Evolutionary conservation across 2,113 vertebrate species (phyloP).

Genomic region (Rhabdornis inornatus): DNA sequence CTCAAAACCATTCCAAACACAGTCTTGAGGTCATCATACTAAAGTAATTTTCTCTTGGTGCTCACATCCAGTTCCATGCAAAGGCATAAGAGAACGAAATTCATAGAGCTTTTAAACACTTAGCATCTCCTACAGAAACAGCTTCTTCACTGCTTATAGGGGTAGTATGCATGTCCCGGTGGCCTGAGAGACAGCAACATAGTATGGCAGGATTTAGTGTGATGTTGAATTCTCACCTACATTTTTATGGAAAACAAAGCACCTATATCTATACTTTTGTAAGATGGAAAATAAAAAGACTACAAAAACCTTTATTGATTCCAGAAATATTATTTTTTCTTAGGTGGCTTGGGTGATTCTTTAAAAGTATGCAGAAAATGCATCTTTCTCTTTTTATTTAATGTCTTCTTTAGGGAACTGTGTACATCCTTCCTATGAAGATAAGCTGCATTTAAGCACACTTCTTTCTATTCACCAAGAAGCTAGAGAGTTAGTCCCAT

Average conservation of each 20-base stretch:
- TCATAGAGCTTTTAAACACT: background rate
- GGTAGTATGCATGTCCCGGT: background rate
- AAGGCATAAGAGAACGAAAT: background rate
- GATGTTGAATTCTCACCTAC: background rate
- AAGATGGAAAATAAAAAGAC: background rate
- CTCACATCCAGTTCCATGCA: background rate
- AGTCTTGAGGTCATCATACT: background rate
- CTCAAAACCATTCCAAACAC: background rate
- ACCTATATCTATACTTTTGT: background rate
- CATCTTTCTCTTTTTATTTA: background rate
- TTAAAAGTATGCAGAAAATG: background rate
- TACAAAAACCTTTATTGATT: background rate
- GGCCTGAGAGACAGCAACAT: background rate
- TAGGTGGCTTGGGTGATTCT: background rate
- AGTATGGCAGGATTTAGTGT: background rate
- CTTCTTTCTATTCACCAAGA: background rate
- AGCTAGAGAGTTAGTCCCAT: background rate
- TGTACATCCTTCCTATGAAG: background rate
- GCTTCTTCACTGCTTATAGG: background rate
- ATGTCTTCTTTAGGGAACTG: background rate
- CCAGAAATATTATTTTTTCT: background rate
- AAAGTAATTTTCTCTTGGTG: conserved; percentile 56
- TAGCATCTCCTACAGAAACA: background rate
- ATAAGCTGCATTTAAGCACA: background rate
- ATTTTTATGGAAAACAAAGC: background rate